These are phyloP conservation scores for Hesperia comma DNA, from an alignment of 2,888 invertebrate species.

Conservation along the genomic window DNA sequence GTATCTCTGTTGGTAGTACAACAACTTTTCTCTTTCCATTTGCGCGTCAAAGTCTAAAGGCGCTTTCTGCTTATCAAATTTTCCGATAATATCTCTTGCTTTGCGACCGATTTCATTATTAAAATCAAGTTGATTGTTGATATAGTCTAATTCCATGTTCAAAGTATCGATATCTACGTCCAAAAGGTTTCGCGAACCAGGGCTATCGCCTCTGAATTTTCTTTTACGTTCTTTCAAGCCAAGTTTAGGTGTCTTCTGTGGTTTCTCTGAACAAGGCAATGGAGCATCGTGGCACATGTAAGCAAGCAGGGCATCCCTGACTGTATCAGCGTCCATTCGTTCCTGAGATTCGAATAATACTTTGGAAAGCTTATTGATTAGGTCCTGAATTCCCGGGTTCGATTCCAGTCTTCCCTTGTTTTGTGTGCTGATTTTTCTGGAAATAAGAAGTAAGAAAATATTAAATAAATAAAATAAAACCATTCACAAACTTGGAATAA, in stretches of 20 bases:
- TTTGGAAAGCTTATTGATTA: slow-evolving; percentile 87
- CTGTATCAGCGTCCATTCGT: slow-evolving; percentile 87
- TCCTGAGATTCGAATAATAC: slow-evolving; percentile 87
- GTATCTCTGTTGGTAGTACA: slow-evolving; percentile 76
- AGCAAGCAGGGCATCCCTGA: slow-evolving; percentile 92
- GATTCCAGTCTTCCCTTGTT: slow-evolving; percentile 87
- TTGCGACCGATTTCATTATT: slow-evolving; percentile 75
- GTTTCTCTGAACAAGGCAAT: slow-evolving; percentile 88
- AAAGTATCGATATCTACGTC: slow-evolving; percentile 72
- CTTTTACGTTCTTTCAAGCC: slow-evolving; percentile 52
- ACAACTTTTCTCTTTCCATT: slow-evolving; percentile 78
- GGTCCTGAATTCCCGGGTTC: slow-evolving; percentile 89
- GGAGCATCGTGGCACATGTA: slow-evolving; percentile 93
- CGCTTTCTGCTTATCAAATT: slow-evolving; percentile 64
- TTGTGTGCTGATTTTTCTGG: slow-evolving; percentile 83
- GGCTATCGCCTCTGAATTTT: slow-evolving; percentile 51
- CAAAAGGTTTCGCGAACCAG: slow-evolving; percentile 57
- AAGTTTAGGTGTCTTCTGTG: slow-evolving; percentile 50
- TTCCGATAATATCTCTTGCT: slow-evolving; percentile 73
- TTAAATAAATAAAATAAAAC: too few species aligned
- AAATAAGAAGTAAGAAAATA: slow-evolving; percentile 48
- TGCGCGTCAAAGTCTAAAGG: slow-evolving; percentile 79
- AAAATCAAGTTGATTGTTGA: slow-evolving; percentile 74
- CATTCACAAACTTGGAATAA: too few species aligned
- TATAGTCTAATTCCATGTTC: slow-evolving; percentile 75